A percentile compares a stretch with the other conserved stretches of the same genome.
These are phyloP conservation scores for Heliconius charithonia DNA, from an alignment of 2,888 invertebrate species.

Conservation along the genomic window DNA sequence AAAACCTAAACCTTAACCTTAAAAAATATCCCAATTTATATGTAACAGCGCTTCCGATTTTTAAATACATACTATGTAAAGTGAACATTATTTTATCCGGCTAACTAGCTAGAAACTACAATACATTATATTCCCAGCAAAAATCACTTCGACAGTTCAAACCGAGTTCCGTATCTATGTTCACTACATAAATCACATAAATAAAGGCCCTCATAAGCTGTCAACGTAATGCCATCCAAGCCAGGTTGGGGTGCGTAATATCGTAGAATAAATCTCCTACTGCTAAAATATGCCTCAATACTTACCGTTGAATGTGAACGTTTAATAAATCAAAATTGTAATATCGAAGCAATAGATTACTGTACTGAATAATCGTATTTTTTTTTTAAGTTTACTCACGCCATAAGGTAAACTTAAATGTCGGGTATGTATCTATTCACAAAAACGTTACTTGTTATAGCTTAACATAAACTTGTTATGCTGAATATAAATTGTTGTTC, in stretches of 20 bases:
- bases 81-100: too few species aligned
- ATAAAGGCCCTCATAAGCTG: slow-evolving; percentile 82
- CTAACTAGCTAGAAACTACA: background rate
- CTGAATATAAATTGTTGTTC: background rate
- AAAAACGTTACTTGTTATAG: background rate
- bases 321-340: slow-evolving; percentile 54
- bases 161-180: slow-evolving; percentile 68
- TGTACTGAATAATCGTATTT: background rate
- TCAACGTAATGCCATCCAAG: slow-evolving; percentile 81
- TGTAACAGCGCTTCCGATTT: too few species aligned
- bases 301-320: slow-evolving; percentile 74
- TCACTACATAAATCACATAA: slow-evolving; percentile 81
- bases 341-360: slow-evolving; percentile 16
- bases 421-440: background rate
- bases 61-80: too few species aligned
- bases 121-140: slow-evolving; percentile 21
- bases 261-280: slow-evolving; percentile 77
- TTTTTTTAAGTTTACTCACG: background rate
- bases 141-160: slow-evolving; percentile 49
- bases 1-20: background rate
- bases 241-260: slow-evolving; percentile 77
- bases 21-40: background rate
- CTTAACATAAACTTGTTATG: background rate
- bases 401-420: background rate
- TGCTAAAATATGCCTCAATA: slow-evolving; percentile 78